Evolutionary conservation across 2,797 vertebrate species (phyloP).

Genomic region (Microctenopoma lineatum): DNA sequence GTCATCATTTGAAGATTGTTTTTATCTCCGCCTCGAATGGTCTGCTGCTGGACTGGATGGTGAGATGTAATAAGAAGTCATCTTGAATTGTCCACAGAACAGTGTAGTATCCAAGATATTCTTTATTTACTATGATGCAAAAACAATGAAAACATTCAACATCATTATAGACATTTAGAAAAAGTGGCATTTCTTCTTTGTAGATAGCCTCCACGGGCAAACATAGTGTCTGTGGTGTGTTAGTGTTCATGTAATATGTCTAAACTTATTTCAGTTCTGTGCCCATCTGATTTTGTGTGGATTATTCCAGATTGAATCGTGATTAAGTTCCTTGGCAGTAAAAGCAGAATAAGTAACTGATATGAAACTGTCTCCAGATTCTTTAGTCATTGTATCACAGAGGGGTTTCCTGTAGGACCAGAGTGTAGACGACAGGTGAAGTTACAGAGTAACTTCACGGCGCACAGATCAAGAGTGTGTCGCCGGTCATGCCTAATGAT

Average conservation of each 20-base stretch:
- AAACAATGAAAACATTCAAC: no score
- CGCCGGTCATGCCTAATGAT: constrained; percentile 50
- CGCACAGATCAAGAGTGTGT: constrained; percentile 20
- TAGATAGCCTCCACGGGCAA: no score
- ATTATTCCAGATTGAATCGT: constrained; percentile 2
- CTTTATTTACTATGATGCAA: no score
- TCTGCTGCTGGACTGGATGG: no score
- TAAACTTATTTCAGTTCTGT: neutral
- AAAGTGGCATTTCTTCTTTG: no score
- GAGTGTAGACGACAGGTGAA: constrained; percentile 38
- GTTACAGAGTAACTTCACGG: constrained; percentile 72
- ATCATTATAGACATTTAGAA: no score
- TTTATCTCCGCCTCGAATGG: no score
- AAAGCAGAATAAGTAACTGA: constrained; percentile 59
- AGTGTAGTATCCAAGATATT: no score
- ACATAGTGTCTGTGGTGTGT: no score
- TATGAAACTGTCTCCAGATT: constrained; percentile 65
- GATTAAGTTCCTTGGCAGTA: constrained; percentile 3
- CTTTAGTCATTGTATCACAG: constrained; percentile 47
- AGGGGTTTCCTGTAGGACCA: constrained; percentile 42
- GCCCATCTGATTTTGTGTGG: neutral
- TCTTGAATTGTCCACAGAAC: no score
- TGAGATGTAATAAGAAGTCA: no score
- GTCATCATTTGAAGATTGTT: neutral
- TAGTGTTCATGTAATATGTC: neutral